Evolutionary conservation across 2,113 vertebrate species (phyloP), one percentile per base, ranked within the genome.

Genomic region (Nycticorax nycticorax): DNA sequence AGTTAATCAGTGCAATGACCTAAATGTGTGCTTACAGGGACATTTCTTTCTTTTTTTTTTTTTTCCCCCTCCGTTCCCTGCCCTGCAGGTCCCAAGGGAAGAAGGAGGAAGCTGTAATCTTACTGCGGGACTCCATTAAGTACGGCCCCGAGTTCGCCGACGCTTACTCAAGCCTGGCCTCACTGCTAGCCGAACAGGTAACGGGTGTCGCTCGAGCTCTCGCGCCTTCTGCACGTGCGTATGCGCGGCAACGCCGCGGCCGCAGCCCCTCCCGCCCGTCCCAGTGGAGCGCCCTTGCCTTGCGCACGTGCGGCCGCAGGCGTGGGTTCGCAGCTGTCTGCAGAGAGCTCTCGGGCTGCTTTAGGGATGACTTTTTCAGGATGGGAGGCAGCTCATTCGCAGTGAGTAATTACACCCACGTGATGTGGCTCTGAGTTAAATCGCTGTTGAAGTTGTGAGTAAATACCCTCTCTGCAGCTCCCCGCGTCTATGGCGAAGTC

Each of bases 101-200:
- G 88, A 98, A 98, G 88, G 97, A 98, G 14, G 99, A 99, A 93
- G 99, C 99, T 4, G 98, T 99, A 77, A 32, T 94, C 63, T 97
- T 99, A 64, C 96, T 99, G 87, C 98, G 94, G 80, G 98, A 99
- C 77, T 99, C 99, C 53, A 98, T 99, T 59, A 98, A 96, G 50
- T 99, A 98, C 0, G 99, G 99, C 30, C 98, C 99, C 5, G 98
- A 99, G 89, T 99, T 99, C 8, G 98, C 99, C 30, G 99, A 99
- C 66, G 99, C 99, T 7, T 99, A 99, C 88, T 99, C 99, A 37
- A 99, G 99, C 88, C 98, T 99, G 68, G 99, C 99, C 14, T 99
- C 99, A 0, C 98, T 99, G 28, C 96, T 99, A 32, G 99, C 99
- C 6, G 99, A 99, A 68, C 99, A 99, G 99, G 99, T 99, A 97